Conservation (phyloP, 30 jellyfish, hydroid and myxozoan species). For the Aurelia coerulea region DNA sequence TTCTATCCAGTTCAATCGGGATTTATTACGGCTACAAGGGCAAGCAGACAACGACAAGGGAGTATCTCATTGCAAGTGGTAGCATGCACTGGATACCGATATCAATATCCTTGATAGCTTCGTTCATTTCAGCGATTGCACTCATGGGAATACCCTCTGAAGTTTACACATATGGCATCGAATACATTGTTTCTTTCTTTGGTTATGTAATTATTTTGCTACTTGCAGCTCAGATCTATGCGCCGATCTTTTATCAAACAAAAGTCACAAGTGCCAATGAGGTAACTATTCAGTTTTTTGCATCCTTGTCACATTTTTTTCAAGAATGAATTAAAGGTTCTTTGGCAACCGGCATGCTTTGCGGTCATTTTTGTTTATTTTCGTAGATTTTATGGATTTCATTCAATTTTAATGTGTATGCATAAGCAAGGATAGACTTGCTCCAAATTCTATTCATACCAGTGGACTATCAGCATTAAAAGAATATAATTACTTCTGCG, state of each 20-base stretch:
- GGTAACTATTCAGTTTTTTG: constrained; percentile 19
- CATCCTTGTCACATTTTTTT: too few relatives aligned
- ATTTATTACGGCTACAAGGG: constrained; percentile 64
- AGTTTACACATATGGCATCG: constrained; percentile 56
- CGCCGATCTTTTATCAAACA: constrained; percentile 79
- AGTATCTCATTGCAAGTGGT: constrained; percentile 64
- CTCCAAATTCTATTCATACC: too few relatives aligned
- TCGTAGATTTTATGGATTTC: too few relatives aligned
- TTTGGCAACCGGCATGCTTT: too few relatives aligned
- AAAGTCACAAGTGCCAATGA: constrained; percentile 79
- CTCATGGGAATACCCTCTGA: constrained; percentile 62
- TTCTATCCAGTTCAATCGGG: constrained; percentile 53
- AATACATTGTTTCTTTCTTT: constrained; percentile 35
- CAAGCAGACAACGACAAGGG: constrained; percentile 46
- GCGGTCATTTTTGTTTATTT: too few relatives aligned
- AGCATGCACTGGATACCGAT: constrained; percentile 75
- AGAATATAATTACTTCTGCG: too few relatives aligned
- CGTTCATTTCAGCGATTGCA: constrained; percentile 64
- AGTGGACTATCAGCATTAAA: too few relatives aligned
- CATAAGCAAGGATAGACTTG: too few relatives aligned
- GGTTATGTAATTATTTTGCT: constrained; percentile 32
- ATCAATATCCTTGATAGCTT: constrained; percentile 51
- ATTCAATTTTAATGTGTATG: too few relatives aligned
- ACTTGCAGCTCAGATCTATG: constrained; percentile 55
- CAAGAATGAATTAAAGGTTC: too few relatives aligned